Evolutionary conservation across 2,888 invertebrate genomes (phyloP).

Genomic region (Tridacna gigas): DNA sequence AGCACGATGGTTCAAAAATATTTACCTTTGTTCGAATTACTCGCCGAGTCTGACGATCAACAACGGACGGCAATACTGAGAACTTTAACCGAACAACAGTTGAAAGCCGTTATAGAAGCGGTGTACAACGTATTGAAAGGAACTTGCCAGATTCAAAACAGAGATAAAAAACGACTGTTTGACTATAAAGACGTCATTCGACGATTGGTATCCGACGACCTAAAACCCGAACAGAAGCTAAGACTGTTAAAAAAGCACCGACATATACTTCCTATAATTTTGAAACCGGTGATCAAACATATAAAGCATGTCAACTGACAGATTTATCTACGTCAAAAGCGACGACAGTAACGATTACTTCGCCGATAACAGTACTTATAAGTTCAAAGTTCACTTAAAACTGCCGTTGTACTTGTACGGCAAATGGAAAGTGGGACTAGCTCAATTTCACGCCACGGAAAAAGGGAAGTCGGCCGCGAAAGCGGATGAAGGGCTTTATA

Average conservation of each 20-base stretch:
- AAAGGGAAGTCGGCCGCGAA: constrained; percentile 24
- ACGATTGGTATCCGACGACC: constrained; percentile 40
- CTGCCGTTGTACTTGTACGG: constrained; percentile 26
- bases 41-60: constrained; percentile 21
- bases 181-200: constrained; percentile 41
- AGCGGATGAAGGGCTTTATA: constrained; percentile 12
- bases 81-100: constrained; percentile 30
- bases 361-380: constrained; percentile 22
- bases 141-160: constrained; percentile 33
- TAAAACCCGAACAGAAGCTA: constrained; percentile 35
- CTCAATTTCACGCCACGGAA: constrained; percentile 28
- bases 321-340: constrained; percentile 39
- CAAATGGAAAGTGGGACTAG: constrained; percentile 31
- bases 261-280: constrained; percentile 35
- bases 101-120: constrained; percentile 45
- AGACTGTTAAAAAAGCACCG: constrained; percentile 38
- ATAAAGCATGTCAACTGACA: constrained; percentile 21
- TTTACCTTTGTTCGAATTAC: constrained; percentile 38
- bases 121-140: constrained; percentile 58
- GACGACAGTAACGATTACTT: constrained; percentile 32
- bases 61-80: constrained; percentile 36
- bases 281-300: constrained; percentile 36
- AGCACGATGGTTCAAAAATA: constrained; percentile 35
- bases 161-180: constrained; percentile 49
- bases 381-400: constrained; percentile 30